These are phyloP conservation scores for Spilosoma lubricipeda DNA, from an alignment of 2,888 invertebrate genomes.

Conservation along the genomic window DNA sequence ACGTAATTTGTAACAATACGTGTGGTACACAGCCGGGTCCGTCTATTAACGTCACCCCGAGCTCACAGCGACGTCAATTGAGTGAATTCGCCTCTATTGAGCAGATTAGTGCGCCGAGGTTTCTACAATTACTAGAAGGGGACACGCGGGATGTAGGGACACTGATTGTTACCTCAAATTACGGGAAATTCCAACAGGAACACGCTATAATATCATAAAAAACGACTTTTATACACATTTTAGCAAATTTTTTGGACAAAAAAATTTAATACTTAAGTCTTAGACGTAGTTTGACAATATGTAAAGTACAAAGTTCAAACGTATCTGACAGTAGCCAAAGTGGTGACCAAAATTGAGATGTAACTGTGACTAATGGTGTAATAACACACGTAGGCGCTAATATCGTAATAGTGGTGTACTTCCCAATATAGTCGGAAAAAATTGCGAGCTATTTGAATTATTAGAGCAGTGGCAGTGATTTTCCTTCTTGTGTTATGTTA, in stretches of 20 bases:
- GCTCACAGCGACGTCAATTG: conserved; percentile 73
- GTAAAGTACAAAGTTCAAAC: conserved; percentile 28
- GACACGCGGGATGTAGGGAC: conserved; percentile 52
- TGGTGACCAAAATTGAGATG: conserved; percentile 29
- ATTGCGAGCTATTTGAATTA: background rate
- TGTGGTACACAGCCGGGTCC: conserved; percentile 11
- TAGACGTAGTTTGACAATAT: background rate
- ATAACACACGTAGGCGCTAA: conserved; percentile 36
- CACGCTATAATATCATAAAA: background rate
- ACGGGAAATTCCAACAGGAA: conserved; percentile 19
- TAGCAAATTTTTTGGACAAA: background rate
- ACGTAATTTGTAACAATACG: conserved; percentile 15
- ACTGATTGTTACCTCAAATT: conserved; percentile 46
- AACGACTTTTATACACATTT: background rate
- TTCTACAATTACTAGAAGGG: conserved; percentile 67
- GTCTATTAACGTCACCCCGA: conserved; percentile 55
- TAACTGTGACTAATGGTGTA: conserved; percentile 38
- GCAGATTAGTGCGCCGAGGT: conserved; percentile 76
- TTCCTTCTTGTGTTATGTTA: background rate
- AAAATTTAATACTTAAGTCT: background rate
- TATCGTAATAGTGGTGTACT: conserved; percentile 20
- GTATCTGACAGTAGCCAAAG: conserved; percentile 25
- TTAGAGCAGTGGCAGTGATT: background rate
- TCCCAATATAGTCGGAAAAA: background rate
- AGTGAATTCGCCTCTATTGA: conserved; percentile 80